Evolutionary conservation across 1,140 invertebrate species (phyloP).

Genomic region (Hylyphantes graminicola): DNA sequence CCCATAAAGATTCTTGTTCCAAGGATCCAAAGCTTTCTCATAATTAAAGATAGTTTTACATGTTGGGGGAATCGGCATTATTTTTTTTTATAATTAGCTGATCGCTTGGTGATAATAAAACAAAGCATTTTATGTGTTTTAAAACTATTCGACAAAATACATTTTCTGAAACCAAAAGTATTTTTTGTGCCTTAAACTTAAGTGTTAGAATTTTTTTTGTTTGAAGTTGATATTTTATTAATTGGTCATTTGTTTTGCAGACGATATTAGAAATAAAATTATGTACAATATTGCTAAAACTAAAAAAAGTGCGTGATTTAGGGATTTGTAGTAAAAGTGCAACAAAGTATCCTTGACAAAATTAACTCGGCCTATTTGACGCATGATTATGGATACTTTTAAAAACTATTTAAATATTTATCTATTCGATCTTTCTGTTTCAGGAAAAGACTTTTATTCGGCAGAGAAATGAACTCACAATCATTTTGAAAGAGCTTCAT

Average conservation of each 20-base stretch:
- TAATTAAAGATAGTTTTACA: not conserved
- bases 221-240: too few species aligned
- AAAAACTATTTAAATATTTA: not conserved
- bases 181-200: too few species aligned
- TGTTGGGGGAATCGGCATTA: too few species aligned
- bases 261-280: not conserved
- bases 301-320: not conserved
- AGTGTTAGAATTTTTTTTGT: too few species aligned
- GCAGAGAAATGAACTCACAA: conserved; percentile 22
- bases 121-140: too few species aligned
- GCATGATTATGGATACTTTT: not conserved
- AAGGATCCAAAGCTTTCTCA: not conserved
- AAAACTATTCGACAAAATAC: too few species aligned
- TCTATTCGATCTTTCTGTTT: not conserved
- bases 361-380: not conserved
- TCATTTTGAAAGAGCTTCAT: conserved; percentile 1
- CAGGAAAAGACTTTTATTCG: conserved; percentile 26
- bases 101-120: too few species aligned
- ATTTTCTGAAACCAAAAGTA: too few species aligned
- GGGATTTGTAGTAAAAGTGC: not conserved
- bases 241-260: too few species aligned
- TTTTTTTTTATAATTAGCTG: too few species aligned
- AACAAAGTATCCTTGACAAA: not conserved
- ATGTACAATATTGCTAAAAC: not conserved
- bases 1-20: not conserved